phyloP scores from a whole-genome alignment of 1,140 invertebrate genomes.

The Zaprionus ornatus region DNA sequence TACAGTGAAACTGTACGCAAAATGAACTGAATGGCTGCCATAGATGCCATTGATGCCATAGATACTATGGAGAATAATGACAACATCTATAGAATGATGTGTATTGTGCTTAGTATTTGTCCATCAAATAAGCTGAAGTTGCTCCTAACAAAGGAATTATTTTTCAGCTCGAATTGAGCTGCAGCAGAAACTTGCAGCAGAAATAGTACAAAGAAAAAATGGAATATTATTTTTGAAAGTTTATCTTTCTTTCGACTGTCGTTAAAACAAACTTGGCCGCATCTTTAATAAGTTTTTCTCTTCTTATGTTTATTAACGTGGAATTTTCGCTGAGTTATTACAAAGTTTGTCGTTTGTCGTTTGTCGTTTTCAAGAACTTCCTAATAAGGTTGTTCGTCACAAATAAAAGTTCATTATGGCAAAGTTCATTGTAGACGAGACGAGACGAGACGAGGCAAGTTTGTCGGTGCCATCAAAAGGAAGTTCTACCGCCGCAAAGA shows the following conservation, averaged over 20 bases:
- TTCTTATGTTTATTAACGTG: conserved; percentile 17
- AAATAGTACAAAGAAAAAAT: conserved; percentile 4
- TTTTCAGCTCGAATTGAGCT: neutral
- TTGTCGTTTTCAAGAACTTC: conserved; percentile 10
- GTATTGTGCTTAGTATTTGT: neutral
- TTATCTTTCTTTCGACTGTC: neutral
- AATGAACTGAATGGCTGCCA: neutral
- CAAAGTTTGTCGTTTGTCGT: conserved; percentile 40
- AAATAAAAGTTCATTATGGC: conserved; percentile 44
- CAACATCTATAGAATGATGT: neutral
- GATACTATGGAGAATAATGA: neutral
- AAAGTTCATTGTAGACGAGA: conserved; percentile 30
- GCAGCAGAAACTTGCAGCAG: neutral
- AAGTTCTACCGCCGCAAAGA: conserved; percentile 23
- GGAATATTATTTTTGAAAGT: conserved; percentile 13
- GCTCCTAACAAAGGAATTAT: neutral
- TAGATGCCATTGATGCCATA: neutral
- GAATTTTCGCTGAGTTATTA: conserved; percentile 33
- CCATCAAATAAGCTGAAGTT: neutral
- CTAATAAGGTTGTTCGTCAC: conserved; percentile 48
- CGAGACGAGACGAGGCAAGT: conserved; percentile 12
- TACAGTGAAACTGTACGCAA: conserved; percentile 6
- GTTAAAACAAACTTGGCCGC: conserved; percentile 3
- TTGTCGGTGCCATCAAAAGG: conserved; percentile 13
- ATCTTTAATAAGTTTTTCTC: conserved; percentile 16